These are phyloP conservation scores for Drosophila longiperda DNA, from an alignment of 2,888 invertebrate genomes.

Conservation along the genomic window DNA sequence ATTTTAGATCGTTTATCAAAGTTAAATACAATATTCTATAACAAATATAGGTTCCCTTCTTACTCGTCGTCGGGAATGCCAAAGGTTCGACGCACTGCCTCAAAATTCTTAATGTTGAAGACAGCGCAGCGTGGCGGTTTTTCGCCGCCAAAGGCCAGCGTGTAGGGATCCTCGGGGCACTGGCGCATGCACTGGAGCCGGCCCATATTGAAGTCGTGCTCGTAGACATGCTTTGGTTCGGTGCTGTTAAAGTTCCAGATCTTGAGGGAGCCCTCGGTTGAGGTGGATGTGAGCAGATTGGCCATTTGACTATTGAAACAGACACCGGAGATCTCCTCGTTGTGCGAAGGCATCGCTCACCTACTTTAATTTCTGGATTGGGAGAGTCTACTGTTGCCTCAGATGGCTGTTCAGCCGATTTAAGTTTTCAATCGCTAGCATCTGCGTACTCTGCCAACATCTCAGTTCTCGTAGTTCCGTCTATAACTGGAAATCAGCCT, in stretches of 20 bases:
- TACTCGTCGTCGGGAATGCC: constrained; percentile 69
- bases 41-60: background rate
- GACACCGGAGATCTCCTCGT: constrained; percentile 93
- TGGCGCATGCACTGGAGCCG: constrained; percentile 89
- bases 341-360: too few species aligned
- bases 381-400: too few species aligned
- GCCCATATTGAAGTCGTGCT: constrained; percentile 88
- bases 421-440: too few species aligned
- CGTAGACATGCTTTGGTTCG: constrained; percentile 80
- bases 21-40: constrained; percentile 1
- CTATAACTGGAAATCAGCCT: too few species aligned
- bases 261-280: constrained; percentile 93
- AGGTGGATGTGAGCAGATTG: constrained; percentile 91
- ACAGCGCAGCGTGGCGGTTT: constrained; percentile 91
- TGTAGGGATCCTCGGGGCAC: constrained; percentile 93
- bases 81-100: constrained; percentile 82
- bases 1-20: background rate
- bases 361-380: too few species aligned
- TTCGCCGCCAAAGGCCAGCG: constrained; percentile 94
- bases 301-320: constrained; percentile 90
- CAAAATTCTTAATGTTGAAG: constrained; percentile 84
- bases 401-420: too few species aligned
- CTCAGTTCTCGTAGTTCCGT: too few species aligned
- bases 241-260: constrained; percentile 90
- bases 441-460: too few species aligned